Base-by-base conservation (phyloP, 1,140 invertebrate species). In the Panulirus ornatus region DNA sequence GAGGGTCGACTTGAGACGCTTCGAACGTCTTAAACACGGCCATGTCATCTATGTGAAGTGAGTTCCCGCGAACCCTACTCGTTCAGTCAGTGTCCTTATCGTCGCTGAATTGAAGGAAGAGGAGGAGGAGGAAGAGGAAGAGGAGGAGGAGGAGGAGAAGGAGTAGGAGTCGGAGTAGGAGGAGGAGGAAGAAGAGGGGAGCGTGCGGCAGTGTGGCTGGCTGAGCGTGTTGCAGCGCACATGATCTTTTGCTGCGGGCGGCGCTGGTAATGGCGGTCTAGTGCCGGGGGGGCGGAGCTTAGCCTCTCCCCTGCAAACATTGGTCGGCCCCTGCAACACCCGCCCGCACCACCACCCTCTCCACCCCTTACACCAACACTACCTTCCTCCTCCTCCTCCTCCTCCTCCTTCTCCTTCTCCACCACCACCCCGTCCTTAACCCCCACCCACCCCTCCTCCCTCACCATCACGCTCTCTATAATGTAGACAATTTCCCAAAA, bases 191-290 rank as follows among this genome's bases (percentile, higher is more conserved):
- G 78, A 34, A 38, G 78, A 36, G 30, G 42, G 63, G 30, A 75
- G 38, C 38, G 44, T 40, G 66, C 27, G 16, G 58, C 38, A 54
- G 58, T 22, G 54, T 54, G 34, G 83, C 42, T 42, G 66, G 63
- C 34, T 3, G 36, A 47, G 5, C 42, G 70, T 71, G 66, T 70
- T 71, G 63, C 82, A 71, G 82, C 66, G 66, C 81, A 84, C 58
- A 71, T 85, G 83, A 85, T 85, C 83, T 85, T 85, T 85, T 51
- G 81, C 81, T 85, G 66, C 70, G 83, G 83, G 83, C 66, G 83
- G 1, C 66, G 83, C 63, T 85, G 83, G 83, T 85, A 71, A 85
- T 85, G 83, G 83, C 83, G 83, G 83, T 66, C 70, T 44, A 63
- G 83, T 70, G 83, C 70, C 40, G 82, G 70, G 76, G 63, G 79